These are phyloP conservation scores for Ptychobarbus kaznakovi DNA, from an alignment of 2,797 vertebrate species.

Conservation along the genomic window DNA sequence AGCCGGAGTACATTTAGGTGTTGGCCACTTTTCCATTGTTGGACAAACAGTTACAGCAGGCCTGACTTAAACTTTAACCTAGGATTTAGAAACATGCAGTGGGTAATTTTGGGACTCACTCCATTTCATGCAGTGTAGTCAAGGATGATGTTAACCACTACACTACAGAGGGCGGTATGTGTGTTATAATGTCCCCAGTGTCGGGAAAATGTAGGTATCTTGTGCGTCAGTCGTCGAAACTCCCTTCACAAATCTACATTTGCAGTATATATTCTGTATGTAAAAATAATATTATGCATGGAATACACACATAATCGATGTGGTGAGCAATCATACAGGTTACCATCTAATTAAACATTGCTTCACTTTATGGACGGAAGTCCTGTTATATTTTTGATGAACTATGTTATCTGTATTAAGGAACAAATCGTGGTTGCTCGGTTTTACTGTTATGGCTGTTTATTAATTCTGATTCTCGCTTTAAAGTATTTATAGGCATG, in stretches of 20 bases:
- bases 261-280: not conserved
- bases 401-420: no score
- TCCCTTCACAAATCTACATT: not conserved
- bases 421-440: not conserved
- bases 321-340: conserved; percentile 71
- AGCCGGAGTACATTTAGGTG: not conserved
- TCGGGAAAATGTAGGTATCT: conserved; percentile 13
- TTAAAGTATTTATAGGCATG: not conserved
- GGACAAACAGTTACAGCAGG: not conserved
- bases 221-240: no score
- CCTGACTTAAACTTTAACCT: not conserved
- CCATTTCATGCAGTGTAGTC: no score
- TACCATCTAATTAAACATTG: not conserved
- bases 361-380: not conserved
- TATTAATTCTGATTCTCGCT: not conserved
- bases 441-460: not conserved
- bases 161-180: conserved; percentile 30
- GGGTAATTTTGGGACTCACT: not conserved
- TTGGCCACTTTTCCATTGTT: not conserved
- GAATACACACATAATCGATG: conserved; percentile 70
- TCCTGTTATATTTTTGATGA: no score
- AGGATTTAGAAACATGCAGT: not conserved
- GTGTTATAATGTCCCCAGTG: not conserved
- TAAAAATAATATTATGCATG: conserved; percentile 61
- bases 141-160: not conserved